A percentile compares a stretch with the other conserved stretches of the same genome.
phyloP scores from a whole-genome alignment of 1,140 invertebrate species.

The Sinonovacula constricta region DNA sequence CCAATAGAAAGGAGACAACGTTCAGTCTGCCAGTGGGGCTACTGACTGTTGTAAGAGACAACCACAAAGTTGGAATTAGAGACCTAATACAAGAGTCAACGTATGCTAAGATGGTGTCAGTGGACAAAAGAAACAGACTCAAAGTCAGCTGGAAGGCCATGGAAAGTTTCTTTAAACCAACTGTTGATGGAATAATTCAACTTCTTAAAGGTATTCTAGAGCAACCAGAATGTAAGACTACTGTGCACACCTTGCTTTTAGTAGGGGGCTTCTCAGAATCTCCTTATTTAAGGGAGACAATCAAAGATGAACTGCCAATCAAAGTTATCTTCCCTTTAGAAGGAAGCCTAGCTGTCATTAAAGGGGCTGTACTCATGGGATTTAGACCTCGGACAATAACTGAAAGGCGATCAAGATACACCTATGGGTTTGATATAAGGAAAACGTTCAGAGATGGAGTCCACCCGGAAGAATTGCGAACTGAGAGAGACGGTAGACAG shows the following conservation, averaged over 20 bases:
- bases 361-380: slow-evolving; percentile 29
- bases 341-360: slow-evolving; percentile 12
- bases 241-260: slow-evolving; percentile 17
- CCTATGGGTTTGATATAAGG: slow-evolving; percentile 11
- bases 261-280: slow-evolving; percentile 47
- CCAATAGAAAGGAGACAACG: neutral
- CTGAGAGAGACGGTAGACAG: neutral
- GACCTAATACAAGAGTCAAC: neutral
- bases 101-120: neutral
- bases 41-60: neutral
- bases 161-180: slow-evolving; percentile 1
- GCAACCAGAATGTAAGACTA: neutral
- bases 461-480: neutral
- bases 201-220: neutral
- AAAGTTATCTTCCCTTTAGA: slow-evolving; percentile 2
- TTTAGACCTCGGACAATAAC: slow-evolving; percentile 10
- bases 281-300: slow-evolving; percentile 10
- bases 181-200: neutral
- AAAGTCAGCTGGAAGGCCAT: neutral
- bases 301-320: neutral
- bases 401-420: neutral
- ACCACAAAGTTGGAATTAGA: neutral
- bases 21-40: neutral
- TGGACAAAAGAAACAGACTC: neutral
- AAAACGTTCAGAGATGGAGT: neutral